Conservation (phyloP, 1,140 invertebrate species). For the Vanessa tameamea region DNA sequence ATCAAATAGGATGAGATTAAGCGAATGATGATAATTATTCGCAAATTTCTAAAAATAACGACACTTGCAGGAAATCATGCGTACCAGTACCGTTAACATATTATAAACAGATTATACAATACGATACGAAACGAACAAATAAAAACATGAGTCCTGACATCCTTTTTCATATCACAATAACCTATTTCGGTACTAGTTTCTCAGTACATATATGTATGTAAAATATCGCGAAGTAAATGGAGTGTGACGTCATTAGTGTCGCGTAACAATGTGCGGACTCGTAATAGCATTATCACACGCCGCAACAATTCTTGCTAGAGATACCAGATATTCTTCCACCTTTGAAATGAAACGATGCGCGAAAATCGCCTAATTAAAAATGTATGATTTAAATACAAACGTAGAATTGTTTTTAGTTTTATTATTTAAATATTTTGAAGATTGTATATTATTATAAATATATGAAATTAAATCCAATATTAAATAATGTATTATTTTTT, state of each 20-base stretch:
- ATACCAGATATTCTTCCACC: neutral
- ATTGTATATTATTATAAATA: too few species aligned
- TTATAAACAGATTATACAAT: neutral
- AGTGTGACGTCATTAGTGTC: slow-evolving; percentile 40
- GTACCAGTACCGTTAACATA: neutral
- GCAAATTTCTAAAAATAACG: too few species aligned
- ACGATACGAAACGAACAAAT: neutral
- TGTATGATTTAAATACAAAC: neutral
- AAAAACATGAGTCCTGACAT: slow-evolving; percentile 13
- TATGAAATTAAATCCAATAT: too few species aligned
- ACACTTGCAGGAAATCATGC: too few species aligned
- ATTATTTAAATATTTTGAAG: too few species aligned
- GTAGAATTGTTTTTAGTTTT: too few species aligned
- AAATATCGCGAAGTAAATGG: slow-evolving; percentile 39
- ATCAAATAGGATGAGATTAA: too few species aligned
- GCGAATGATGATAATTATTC: too few species aligned
- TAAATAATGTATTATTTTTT: too few species aligned
- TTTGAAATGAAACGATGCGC: neutral
- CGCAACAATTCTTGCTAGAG: slow-evolving; percentile 17
- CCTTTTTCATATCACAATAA: slow-evolving; percentile 14
- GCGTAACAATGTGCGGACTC: slow-evolving; percentile 34
- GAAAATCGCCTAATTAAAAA: neutral
- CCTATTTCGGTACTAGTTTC: slow-evolving; percentile 16
- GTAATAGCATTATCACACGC: slow-evolving; percentile 40
- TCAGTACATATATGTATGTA: slow-evolving; percentile 23